Evolutionary conservation across 2,113 vertebrate species (phyloP).

Genomic region (Pandion haliaetus): DNA sequence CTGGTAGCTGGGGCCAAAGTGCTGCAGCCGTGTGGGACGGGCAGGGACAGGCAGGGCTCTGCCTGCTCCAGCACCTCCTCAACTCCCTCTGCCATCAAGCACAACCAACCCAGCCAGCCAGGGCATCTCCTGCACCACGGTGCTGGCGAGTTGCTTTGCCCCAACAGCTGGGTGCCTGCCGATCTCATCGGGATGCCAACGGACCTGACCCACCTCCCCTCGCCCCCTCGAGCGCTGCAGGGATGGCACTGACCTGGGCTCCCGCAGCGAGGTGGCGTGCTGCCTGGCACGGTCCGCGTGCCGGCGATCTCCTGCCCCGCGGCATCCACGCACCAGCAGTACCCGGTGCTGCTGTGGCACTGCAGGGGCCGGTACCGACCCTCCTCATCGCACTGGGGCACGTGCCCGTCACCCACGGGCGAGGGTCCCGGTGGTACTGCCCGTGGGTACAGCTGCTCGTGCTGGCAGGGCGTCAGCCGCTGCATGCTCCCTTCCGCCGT

Average conservation of each 20-base stretch:
- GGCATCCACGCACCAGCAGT: constrained; percentile 86
- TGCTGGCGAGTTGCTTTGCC: not conserved
- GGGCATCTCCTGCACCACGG: not conserved
- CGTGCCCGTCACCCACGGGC: not conserved
- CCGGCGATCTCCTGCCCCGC: constrained; percentile 78
- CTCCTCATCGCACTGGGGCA: constrained; percentile 80
- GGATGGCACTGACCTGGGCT: constrained; percentile 67
- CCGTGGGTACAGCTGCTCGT: constrained; percentile 54
- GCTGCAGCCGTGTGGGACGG: not conserved
- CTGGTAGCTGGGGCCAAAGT: not conserved
- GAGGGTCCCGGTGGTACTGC: not conserved
- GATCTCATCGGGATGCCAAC: not conserved
- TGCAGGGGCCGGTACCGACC: constrained; percentile 80
- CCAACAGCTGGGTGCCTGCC: not conserved
- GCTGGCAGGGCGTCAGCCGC: constrained; percentile 73
- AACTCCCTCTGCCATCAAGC: not conserved
- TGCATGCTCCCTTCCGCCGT: not conserved
- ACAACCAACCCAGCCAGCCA: not conserved
- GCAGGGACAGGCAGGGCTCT: not conserved
- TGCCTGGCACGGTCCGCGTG: constrained; percentile 74
- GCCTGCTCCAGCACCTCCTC: not conserved
- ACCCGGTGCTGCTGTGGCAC: constrained; percentile 81
- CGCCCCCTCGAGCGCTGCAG: rapidly evolving
- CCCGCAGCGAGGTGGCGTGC: constrained; percentile 54
- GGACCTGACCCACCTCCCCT: not conserved